Evolutionary conservation across 2,113 vertebrate genomes (phyloP).

Genomic region (Gopherus flavomarginatus): DNA sequence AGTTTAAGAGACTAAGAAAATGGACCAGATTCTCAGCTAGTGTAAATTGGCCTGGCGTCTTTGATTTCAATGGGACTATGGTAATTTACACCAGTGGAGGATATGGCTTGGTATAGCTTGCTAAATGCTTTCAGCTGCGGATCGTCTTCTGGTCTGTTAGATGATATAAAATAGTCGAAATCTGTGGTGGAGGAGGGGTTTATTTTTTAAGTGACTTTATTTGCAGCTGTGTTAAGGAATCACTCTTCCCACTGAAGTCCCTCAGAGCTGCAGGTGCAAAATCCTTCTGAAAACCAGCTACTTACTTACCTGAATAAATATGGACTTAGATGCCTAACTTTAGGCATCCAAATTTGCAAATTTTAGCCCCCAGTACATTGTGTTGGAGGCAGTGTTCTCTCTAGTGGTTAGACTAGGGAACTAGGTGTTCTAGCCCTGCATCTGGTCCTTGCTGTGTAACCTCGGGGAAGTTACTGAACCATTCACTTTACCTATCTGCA

Average conservation of each 20-base stretch:
- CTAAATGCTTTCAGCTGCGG: background rate
- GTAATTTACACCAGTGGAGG: background rate
- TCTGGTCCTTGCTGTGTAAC: background rate
- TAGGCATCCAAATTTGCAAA: background rate
- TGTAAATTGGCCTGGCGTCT: background rate
- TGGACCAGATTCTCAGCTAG: background rate
- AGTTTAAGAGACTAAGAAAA: background rate
- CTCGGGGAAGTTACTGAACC: background rate
- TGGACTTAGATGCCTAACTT: background rate
- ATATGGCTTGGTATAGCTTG: background rate
- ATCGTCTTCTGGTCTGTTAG: background rate
- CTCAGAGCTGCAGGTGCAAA: background rate
- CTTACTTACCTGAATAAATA: background rate
- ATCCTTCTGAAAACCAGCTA: background rate
- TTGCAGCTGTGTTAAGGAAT: background rate
- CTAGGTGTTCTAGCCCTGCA: background rate
- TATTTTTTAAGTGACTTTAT: background rate
- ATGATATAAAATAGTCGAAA: background rate
- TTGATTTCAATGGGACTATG: conserved; percentile 5
- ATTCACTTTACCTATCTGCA: background rate
- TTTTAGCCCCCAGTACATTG: background rate
- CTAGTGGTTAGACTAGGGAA: background rate
- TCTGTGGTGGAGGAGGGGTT: background rate
- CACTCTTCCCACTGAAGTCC: background rate
- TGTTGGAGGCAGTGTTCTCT: background rate